Evolutionary conservation across 2,888 invertebrate species (phyloP), one percentile per base, ranked within the genome.

Genomic region (Caenorhabditis panamensis): DNA sequence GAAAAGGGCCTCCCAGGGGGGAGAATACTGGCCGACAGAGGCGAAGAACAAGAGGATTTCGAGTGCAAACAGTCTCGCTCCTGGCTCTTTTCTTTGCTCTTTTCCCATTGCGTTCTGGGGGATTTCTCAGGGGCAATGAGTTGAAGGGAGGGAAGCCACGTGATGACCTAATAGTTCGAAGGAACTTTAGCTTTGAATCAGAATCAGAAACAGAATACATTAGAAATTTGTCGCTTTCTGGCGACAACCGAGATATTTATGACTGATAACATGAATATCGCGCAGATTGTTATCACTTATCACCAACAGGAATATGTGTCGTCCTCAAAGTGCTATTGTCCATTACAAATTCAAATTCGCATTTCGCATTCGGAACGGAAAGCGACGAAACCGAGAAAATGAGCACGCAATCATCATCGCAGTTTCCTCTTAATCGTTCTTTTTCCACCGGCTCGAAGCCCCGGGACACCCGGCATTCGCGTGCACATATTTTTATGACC

Each of bases 51-150:
- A 72, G 67, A 72, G 67, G 68, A 76, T 68, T 63, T 68, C 63
- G 76, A 76, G 76, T 68, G 73, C 73, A 73, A 73, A 73, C 73
- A 73, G 73, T 73, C n/a, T n/a, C n/a, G n/a, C 72, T 67, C 13
- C 37, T 37, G 47, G 62, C 71, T 31, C 51, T 64, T 62, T 67
- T 63, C 56, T 68, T 69, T 63, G 67, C 58, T 61, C 62, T 73
- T 63, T 63, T 67, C 66, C 24, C 64, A 49, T 47, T 67, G 44
- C 56, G 61, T 67, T 59, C 26, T 47, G 53, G 41, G 47, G 28
- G 59, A 49, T 5, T 1, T 18, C 44, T 16, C 28, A 31, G 4
- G 5, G 49, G 47, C 1, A 49, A 58, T 28, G 51, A 44, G 63
- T 24, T 11, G 56, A 47, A 63, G 20, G 53, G 63, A 72, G 54